These are phyloP conservation scores for Odocoileus hemionus DNA, from an alignment of 2,113 vertebrate species.

Conservation along the genomic window DNA sequence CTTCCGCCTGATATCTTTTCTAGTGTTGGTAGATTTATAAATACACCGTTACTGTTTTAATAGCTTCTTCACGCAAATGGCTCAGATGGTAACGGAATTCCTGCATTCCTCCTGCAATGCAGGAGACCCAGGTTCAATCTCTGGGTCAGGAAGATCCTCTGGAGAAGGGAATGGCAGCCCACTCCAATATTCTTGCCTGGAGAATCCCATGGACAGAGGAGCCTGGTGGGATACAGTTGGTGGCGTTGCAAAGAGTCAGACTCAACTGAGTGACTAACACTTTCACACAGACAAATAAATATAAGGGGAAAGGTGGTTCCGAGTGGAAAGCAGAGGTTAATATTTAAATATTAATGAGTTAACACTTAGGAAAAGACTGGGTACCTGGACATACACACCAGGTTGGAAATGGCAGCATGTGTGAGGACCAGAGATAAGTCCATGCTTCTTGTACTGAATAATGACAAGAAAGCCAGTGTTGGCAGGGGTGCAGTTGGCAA, in stretches of 20 bases:
- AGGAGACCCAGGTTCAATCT: background rate
- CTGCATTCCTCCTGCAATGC: background rate
- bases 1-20: background rate
- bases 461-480: rapidly evolving
- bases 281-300: background rate
- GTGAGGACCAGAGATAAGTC: background rate
- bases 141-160: background rate
- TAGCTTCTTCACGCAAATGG: background rate
- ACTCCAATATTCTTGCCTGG: background rate
- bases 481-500: background rate
- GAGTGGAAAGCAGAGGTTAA: rapidly evolving
- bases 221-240: background rate
- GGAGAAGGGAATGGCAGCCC: background rate
- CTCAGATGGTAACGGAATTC: background rate
- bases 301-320: background rate
- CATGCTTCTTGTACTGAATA: background rate
- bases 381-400: background rate
- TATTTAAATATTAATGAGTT: background rate
- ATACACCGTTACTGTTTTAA: background rate
- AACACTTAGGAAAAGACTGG: background rate
- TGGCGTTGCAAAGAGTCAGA: background rate
- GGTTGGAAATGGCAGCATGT: background rate
- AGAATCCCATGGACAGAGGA: background rate
- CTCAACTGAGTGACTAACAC: background rate
- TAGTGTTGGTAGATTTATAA: background rate